Evolutionary conservation across 2,888 invertebrate species (phyloP).

Genomic region (Ceratothoa steindachneri): DNA sequence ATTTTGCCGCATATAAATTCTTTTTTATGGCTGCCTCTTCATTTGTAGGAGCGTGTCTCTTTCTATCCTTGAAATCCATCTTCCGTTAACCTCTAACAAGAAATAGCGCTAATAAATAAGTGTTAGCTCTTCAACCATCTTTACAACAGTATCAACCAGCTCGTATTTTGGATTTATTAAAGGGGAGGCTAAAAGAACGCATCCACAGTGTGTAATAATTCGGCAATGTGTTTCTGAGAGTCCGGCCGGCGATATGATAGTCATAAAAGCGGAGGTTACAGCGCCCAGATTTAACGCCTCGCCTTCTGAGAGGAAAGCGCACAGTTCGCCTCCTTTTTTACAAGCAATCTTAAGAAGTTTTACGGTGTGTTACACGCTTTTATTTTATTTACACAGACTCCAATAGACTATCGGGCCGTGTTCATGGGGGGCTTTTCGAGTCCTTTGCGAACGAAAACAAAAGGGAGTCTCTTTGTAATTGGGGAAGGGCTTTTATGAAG

Average conservation of each 20-base stretch:
- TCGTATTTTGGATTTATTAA: conserved; percentile 15
- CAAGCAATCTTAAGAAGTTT: conserved; percentile 12
- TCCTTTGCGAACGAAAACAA: not conserved
- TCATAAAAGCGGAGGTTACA: conserved; percentile 40
- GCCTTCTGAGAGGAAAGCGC: not conserved
- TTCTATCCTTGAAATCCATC: conserved; percentile 8
- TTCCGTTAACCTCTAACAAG: conserved; percentile 6
- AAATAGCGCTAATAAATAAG: conserved; percentile 12
- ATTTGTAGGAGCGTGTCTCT: conserved; percentile 8
- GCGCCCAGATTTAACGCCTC: conserved; percentile 38
- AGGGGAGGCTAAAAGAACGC: conserved; percentile 13
- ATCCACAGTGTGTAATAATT: conserved; percentile 31
- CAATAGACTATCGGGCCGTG: conserved; percentile 8
- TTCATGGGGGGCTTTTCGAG: conserved; percentile 4
- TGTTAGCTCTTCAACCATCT: conserved; percentile 10
- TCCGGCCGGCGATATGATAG: conserved; percentile 32
- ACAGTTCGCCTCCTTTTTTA: not conserved
- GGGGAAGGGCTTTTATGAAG: not conserved
- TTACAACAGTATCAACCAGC: conserved; percentile 13
- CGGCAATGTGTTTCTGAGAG: conserved; percentile 41
- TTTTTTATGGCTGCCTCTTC: conserved; percentile 6
- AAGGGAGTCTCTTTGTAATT: not conserved
- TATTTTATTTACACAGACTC: conserved; percentile 6
- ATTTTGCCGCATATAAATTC: conserved; percentile 4
- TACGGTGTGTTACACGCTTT: conserved; percentile 12